Evolutionary conservation across 2,113 vertebrate species (phyloP).

Genomic region (Dermatemys mawii): DNA sequence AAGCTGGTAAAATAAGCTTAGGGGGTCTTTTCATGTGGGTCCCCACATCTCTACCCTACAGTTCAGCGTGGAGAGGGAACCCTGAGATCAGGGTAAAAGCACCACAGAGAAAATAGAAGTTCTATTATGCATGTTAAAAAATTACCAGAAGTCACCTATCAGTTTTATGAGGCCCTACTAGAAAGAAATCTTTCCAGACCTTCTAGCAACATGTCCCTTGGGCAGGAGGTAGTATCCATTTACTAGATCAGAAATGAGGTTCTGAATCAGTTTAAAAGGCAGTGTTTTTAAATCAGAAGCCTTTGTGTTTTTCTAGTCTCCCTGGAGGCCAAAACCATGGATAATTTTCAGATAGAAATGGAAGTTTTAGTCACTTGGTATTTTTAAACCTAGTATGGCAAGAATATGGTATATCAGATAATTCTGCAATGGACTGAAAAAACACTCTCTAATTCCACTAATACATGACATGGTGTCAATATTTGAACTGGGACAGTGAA

Average conservation of each 20-base stretch:
- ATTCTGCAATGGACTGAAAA: not conserved
- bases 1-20: too few relatives aligned
- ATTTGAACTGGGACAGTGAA: not conserved
- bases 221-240: not conserved
- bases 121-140: too few relatives aligned
- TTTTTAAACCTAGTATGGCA: not conserved
- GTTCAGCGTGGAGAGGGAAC: too few relatives aligned
- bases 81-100: too few relatives aligned
- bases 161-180: too few relatives aligned
- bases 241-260: not conserved
- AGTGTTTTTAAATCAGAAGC: not conserved
- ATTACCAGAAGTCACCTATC: too few relatives aligned
- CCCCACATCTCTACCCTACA: too few relatives aligned
- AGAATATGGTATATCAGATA: not conserved
- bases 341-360: not conserved
- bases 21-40: too few relatives aligned
- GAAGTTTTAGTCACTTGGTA: not conserved
- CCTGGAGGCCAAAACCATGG: not conserved
- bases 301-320: too few relatives aligned
- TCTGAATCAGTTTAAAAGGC: not conserved
- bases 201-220: too few relatives aligned
- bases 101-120: too few relatives aligned
- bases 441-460: not conserved
- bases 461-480: not conserved
- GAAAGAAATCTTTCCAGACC: too few relatives aligned